Evolutionary conservation across 2,797 vertebrate species (phyloP), one percentile per base, ranked within the genome.

Genomic region (Alca torda): DNA sequence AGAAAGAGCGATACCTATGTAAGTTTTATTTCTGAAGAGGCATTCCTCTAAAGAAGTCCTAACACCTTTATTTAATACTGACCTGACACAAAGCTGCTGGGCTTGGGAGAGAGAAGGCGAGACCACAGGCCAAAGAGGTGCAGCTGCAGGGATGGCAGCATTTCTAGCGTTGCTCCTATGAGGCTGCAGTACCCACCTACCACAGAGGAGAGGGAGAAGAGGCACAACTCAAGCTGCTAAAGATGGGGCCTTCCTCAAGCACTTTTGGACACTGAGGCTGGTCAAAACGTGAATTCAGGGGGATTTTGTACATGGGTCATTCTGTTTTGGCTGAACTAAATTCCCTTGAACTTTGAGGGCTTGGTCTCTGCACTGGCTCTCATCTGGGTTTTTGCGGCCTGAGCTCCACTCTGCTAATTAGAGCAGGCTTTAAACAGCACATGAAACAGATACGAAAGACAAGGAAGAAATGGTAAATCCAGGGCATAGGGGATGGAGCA

Each of bases 1-100:
- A 41, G 51, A 24, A 65, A 39, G 76, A 59, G 26, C 0, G 0
- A 46, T 26, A 30, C 4, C 24, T 9, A 3, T 6, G 11, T 23
- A 23, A 37, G 31, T 37, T 84, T 56, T 37, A 4, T 74, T 74
- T 70, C 59, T n/a, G 39, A 70, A 77, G 13, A 77, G 30, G 16
- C 20, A 24, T 13, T 53, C 15, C 41, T 31, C 16, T 25, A 5
- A 15, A 61, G n/a, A 83, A 75, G 37, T 8, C 50, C 35, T 48
- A 56, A 0, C 24, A 67, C 7, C 11, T 8, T 12, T 9, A 0
- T 43, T 61, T 41, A 16, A 33, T 2, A 5, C 21, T 25, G 68
- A 53, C 12, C 80, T 46, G 26, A 12, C 37, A 37, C 30, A 50
- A 65, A 31, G 50, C 73, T 81, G 53, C 57, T 64, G 54, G 65